Percentiles rank a stretch among this genome's conserved stretches.
These are phyloP conservation scores for Semotilus atromaculatus DNA, from an alignment of 2,797 vertebrate species.

Conservation along the genomic window DNA sequence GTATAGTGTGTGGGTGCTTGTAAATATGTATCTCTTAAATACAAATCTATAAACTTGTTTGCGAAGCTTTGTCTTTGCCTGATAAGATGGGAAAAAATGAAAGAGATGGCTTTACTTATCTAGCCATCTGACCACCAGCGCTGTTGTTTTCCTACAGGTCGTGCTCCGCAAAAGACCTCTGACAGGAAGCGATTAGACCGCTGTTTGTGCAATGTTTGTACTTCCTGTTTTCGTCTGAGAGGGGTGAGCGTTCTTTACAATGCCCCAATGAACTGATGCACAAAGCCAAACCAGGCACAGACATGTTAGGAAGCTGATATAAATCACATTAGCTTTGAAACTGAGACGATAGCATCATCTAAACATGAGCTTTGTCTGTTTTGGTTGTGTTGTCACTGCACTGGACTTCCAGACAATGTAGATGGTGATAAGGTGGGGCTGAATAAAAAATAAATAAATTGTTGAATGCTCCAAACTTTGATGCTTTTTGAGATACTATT, in stretches of 20 bases:
- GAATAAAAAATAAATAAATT: constrained; percentile 8
- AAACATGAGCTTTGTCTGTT: constrained; percentile 41
- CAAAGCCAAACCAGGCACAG: constrained; percentile 29
- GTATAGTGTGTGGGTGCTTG: constrained; percentile 6
- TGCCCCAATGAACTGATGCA: constrained; percentile 20
- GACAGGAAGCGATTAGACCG: constrained; percentile 38
- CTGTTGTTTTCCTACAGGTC: constrained; percentile 46
- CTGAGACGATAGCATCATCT: constrained; percentile 36
- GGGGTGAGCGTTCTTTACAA: constrained; percentile 11
- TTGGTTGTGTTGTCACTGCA: constrained; percentile 1
- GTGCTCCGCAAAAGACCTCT: constrained; percentile 35
- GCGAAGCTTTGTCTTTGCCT: constrained; percentile 2
- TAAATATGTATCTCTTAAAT: not conserved
- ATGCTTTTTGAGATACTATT: constrained; percentile 18
- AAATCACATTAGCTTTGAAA: constrained; percentile 42
- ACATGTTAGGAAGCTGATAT: constrained; percentile 24
- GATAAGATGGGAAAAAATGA: constrained; percentile 31
- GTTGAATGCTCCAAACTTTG: not conserved
- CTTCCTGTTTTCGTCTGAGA: constrained; percentile 58
- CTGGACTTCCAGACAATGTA: constrained; percentile 29
- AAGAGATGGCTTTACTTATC: constrained; percentile 50
- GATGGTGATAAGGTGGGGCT: constrained; percentile 15
- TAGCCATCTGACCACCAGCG: constrained; percentile 48
- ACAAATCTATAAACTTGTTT: constrained; percentile 19
- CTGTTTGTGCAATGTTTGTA: constrained; percentile 29